phyloP scores from a whole-genome alignment of 2,888 invertebrate genomes.

The Drosophila prolongata region DNA sequence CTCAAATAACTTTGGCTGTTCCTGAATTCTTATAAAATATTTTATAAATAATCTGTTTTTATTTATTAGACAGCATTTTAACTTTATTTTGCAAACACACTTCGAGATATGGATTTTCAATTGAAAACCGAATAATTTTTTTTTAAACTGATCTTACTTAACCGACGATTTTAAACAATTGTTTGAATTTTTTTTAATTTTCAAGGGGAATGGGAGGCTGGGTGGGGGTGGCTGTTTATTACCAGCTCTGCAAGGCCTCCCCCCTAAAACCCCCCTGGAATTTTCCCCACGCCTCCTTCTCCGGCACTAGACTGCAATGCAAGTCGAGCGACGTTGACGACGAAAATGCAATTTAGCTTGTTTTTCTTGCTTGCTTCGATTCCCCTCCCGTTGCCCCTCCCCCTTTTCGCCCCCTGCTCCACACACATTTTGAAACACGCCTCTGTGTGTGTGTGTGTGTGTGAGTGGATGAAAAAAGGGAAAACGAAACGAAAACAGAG shows the following conservation, averaged over 20 bases:
- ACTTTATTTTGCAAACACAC: no score
- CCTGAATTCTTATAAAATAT: no score
- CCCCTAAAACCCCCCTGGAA: background rate
- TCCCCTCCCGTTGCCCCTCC: conserved; percentile 49
- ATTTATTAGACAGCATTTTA: no score
- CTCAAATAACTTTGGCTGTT: no score
- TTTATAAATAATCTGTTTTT: no score
- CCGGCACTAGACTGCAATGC: conserved; percentile 58
- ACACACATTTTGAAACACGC: conserved; percentile 35
- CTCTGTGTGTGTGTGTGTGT: conserved; percentile 26
- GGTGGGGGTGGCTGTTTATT: background rate
- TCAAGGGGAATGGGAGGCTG: background rate
- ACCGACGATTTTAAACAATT: no score
- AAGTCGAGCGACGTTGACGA: conserved; percentile 56
- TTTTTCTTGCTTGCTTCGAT: conserved; percentile 78
- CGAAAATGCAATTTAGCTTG: conserved; percentile 80
- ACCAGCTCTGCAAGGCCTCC: background rate
- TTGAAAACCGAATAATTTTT: no score
- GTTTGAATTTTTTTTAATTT: background rate
- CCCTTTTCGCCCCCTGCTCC: conserved; percentile 39
- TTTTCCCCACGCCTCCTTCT: conserved; percentile 19
- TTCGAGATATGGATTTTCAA: no score
- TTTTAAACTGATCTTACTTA: no score
- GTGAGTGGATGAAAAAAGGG: conserved; percentile 70
- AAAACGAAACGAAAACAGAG: conserved; percentile 76